A percentile compares a stretch with the other conserved stretches of the same genome.
phyloP scores from a whole-genome alignment of 2,888 invertebrate genomes.

The Leucophenga maculata region DNA sequence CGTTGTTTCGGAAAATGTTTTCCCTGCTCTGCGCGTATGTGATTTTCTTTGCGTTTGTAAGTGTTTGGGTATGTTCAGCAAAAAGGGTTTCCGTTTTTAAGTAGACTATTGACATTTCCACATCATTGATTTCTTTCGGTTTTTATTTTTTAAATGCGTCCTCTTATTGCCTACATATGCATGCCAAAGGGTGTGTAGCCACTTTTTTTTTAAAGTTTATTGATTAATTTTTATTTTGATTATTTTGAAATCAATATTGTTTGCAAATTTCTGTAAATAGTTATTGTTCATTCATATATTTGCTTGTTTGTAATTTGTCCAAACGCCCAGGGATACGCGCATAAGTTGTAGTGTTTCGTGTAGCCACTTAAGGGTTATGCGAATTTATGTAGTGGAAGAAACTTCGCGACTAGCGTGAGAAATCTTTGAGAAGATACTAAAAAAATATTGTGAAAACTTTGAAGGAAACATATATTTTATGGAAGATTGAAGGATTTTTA shows the following conservation, averaged over 20 bases:
- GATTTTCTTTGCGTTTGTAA: background rate
- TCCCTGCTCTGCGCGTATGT: no score
- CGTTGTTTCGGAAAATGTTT: constrained; percentile 27
- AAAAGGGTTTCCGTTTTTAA: constrained; percentile 32
- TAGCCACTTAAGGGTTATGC: constrained; percentile 42
- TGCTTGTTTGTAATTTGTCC: constrained; percentile 38
- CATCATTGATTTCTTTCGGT: constrained; percentile 52
- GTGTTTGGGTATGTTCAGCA: background rate
- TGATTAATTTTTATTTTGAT: constrained; percentile 68
- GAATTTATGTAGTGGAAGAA: constrained; percentile 56
- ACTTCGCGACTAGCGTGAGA: background rate
- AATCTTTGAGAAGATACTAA: background rate
- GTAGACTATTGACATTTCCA: constrained; percentile 57
- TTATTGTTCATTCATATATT: constrained; percentile 39
- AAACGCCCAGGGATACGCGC: constrained; percentile 43
- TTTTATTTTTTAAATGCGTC: constrained; percentile 30
- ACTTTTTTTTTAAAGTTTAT: constrained; percentile 59
- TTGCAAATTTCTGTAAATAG: constrained; percentile 60
- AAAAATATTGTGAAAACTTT: no score
- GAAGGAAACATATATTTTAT: no score
- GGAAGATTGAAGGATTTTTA: no score
- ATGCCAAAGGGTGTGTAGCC: constrained; percentile 43
- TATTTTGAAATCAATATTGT: constrained; percentile 62
- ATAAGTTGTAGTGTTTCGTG: constrained; percentile 23
- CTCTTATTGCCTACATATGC: constrained; percentile 20